Percentiles rank a stretch among this genome's conserved stretches.
Evolutionary conservation across 2,797 vertebrate species (phyloP).

Genomic region (Tarsius wallacei): DNA sequence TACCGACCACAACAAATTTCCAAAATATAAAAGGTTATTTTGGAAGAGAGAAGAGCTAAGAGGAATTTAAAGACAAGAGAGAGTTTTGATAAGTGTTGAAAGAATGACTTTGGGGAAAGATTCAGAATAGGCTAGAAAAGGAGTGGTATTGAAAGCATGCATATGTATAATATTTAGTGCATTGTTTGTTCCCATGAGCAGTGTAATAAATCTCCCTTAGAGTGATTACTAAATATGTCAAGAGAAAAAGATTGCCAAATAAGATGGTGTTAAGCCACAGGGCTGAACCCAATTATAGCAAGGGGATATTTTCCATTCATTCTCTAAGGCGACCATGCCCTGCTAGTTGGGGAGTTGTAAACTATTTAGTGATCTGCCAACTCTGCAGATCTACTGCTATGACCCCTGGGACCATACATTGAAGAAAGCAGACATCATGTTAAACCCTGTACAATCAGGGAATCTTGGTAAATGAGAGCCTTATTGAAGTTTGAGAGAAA

Average conservation of each 20-base stretch:
- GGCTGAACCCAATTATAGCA: constrained; percentile 79
- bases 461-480: constrained; percentile 43
- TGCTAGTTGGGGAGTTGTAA: constrained; percentile 52
- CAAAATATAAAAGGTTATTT: constrained; percentile 67
- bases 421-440: constrained; percentile 19
- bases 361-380: constrained; percentile 48
- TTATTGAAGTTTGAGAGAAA: constrained; percentile 47
- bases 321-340: constrained; percentile 29
- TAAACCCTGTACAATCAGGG: constrained; percentile 7
- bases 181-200: constrained; percentile 77
- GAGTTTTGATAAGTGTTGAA: constrained; percentile 64
- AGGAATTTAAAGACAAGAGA: constrained; percentile 58
- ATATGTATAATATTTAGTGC: constrained; percentile 79
- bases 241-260: constrained; percentile 81
- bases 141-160: constrained; percentile 81
- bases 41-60: constrained; percentile 51
- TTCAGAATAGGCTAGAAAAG: constrained; percentile 80
- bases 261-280: constrained; percentile 82
- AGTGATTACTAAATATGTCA: constrained; percentile 85
- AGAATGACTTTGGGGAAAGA: constrained; percentile 64
- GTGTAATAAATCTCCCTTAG: constrained; percentile 82
- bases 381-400: constrained; percentile 38
- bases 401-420: neutral
- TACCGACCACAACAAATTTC: constrained; percentile 38
- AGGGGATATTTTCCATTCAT: constrained; percentile 80